These are phyloP conservation scores for Ceratotherium simum DNA, from an alignment of 2,113 vertebrate species.

Conservation along the genomic window DNA sequence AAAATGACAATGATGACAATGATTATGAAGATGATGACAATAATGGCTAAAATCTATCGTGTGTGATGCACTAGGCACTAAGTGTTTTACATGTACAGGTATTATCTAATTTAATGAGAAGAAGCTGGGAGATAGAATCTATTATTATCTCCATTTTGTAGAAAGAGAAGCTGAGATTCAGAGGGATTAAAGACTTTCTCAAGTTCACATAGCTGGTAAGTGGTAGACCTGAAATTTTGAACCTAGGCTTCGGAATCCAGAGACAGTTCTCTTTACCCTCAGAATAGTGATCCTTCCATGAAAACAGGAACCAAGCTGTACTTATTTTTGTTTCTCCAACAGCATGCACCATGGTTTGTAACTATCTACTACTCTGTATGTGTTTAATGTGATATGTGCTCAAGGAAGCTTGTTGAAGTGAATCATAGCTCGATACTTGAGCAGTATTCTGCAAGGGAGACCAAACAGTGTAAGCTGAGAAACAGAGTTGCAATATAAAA, in stretches of 20 bases:
- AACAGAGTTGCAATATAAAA: neutral
- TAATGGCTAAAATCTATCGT: neutral
- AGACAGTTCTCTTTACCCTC: neutral
- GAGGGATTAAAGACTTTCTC: neutral
- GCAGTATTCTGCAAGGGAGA: neutral
- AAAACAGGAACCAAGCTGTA: neutral
- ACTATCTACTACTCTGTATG: neutral
- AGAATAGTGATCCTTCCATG: neutral
- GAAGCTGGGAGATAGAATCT: neutral
- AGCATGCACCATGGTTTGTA: accelerated
- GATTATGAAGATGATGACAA: neutral
- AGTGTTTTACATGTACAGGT: neutral
- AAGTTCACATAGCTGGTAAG: neutral
- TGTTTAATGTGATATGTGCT: neutral
- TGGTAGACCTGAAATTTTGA: neutral
- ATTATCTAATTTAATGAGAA: neutral
- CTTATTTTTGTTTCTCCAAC: neutral
- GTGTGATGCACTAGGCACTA: neutral
- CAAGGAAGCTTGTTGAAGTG: neutral
- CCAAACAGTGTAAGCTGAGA: neutral
- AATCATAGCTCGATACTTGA: neutral
- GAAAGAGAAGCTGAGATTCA: neutral
- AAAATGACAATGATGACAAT: neutral
- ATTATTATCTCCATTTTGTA: neutral
- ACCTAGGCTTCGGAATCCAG: neutral